These are phyloP conservation scores for Benitochromis conjunctus DNA, from an alignment of 2,113 vertebrate genomes.

Conservation along the genomic window DNA sequence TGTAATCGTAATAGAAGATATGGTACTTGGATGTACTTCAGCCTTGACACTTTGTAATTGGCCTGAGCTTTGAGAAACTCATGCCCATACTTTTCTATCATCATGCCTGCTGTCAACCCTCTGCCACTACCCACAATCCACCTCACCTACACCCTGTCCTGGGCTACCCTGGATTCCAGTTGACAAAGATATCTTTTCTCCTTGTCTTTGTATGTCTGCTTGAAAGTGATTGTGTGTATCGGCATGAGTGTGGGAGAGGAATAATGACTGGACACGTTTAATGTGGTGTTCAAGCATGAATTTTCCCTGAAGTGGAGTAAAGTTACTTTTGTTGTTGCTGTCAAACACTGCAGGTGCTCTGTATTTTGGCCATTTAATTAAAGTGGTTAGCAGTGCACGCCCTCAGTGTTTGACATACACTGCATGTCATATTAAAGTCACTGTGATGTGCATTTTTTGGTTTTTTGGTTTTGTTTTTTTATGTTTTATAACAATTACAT, in stretches of 20 bases:
- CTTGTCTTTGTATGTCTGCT: neutral
- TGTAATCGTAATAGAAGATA: neutral
- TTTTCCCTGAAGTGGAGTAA: neutral
- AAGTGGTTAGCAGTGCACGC: neutral
- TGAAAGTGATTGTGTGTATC: neutral
- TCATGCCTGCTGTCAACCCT: neutral
- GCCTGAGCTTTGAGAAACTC: neutral
- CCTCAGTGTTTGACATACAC: constrained; percentile 17
- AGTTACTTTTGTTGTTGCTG: neutral
- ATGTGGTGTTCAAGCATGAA: constrained; percentile 12
- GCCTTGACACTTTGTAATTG: neutral
- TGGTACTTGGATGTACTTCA: neutral
- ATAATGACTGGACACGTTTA: neutral
- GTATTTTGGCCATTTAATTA: neutral
- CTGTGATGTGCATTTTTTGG: neutral
- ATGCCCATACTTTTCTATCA: neutral
- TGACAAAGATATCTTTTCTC: neutral
- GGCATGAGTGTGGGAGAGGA: neutral
- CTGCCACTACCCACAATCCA: neutral
- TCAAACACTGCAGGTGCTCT: constrained; percentile 19
- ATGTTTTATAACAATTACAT: neutral
- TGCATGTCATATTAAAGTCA: constrained; percentile 35
- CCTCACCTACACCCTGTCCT: neutral
- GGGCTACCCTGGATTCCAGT: neutral
- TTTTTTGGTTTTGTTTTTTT: neutral